Base-by-base conservation (phyloP, 2,113 vertebrate species). In the Bolborhynchus lineola region DNA sequence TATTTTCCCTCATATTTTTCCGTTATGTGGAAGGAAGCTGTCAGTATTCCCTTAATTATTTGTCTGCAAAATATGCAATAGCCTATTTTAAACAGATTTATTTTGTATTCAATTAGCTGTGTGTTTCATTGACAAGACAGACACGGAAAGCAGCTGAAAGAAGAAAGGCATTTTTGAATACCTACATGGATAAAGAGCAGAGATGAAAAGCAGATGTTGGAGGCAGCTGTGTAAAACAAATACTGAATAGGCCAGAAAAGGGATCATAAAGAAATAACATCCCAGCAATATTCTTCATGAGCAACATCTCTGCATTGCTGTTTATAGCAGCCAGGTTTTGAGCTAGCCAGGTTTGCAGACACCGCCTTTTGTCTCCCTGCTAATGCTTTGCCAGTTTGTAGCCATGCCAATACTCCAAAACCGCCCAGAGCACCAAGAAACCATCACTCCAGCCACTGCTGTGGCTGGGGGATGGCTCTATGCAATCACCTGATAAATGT, bases 151-250 rank as follows among this genome's bases (percentile, higher is more conserved):
- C 91, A 93, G 84, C 92, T 75, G 88, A 64, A 63, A 77, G 84
- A 74, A 80, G 75, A 84, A 65, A 96, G 33, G 94, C 78, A 57
- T 82, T 91, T 94, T 50, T 64, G 62, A 85, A 78, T 91, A 88
- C 72, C 87, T 96, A 49, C 83, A 65, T 8, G 86, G 93, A 44
- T 44, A 86, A 46, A 82, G 74, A 83, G 78, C 77, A 70, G 57
- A 92, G 94, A 94, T 96, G 90, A 90, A 88, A 97, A 97, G 92
- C 93, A 97, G 95, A 97, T 92, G 83, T 64, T 80, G 78, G 78
- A 93, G 65, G 87, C 93, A 95, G 92, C 87, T 96, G 91, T 12
- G 6, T 82, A 82, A 94, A 94, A 68, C 85, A 93, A 96, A 95
- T 64, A 90, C 0, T 24, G 88, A 86, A 64, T 24, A 55, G 68